phyloP scores from a whole-genome alignment of 1,140 invertebrate species.

The Tetramorium parvispinum region DNA sequence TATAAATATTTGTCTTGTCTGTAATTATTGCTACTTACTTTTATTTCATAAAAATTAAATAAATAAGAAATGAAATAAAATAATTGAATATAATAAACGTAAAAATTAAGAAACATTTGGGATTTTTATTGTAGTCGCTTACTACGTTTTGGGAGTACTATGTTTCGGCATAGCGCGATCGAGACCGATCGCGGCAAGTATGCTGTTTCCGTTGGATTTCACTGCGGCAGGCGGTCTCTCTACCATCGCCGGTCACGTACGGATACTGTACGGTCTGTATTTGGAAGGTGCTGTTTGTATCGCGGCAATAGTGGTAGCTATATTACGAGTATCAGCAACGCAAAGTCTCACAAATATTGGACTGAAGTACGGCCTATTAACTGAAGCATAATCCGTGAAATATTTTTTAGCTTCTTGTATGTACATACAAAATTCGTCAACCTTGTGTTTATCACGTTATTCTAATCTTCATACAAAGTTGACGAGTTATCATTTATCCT shows the following conservation, averaged over 20 bases:
- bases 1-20: background rate
- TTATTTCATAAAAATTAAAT: background rate
- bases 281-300: conserved; percentile 89
- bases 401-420: background rate
- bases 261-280: conserved; percentile 89
- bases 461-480: background rate
- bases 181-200: conserved; percentile 85
- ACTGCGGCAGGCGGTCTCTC: conserved; percentile 89
- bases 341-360: conserved; percentile 87
- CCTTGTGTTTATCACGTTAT: background rate
- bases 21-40: background rate
- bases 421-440: background rate
- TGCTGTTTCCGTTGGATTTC: conserved; percentile 90
- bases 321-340: conserved; percentile 87
- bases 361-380: conserved; percentile 86
- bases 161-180: conserved; percentile 87
- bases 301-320: conserved; percentile 87
- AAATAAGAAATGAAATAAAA: background rate
- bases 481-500: background rate
- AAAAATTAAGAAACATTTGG: background rate
- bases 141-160: conserved; percentile 88
- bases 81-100: background rate
- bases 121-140: conserved; percentile 79
- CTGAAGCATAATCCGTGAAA: conserved; percentile 52
- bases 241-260: conserved; percentile 86